Evolutionary conservation across 2,797 vertebrate genomes (phyloP).

Genomic region (Petrocephalus schoutedeni): DNA sequence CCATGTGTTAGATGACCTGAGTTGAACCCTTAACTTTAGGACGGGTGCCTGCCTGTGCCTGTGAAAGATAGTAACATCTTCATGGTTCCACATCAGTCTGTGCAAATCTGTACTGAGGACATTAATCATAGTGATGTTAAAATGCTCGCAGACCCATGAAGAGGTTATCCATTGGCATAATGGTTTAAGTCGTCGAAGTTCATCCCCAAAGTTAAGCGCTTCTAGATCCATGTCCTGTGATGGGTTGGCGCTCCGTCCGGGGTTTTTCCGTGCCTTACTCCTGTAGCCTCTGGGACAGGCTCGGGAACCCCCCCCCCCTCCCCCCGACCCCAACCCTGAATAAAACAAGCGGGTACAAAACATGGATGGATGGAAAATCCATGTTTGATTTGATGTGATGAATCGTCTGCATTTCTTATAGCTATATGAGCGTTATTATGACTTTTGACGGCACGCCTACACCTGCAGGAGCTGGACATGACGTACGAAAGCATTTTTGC

Average conservation of each 20-base stretch:
- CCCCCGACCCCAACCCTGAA: not conserved
- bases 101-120: not conserved
- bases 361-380: not conserved
- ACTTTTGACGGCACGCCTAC: not conserved
- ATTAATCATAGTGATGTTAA: not conserved
- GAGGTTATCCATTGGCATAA: not conserved
- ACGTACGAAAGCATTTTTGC: not conserved
- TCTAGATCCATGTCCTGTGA: not conserved
- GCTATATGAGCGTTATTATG: not conserved
- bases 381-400: not conserved
- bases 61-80: not conserved
- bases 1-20: not conserved
- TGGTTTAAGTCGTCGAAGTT: not conserved
- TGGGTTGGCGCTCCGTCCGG: not conserved
- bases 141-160: not conserved
- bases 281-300: not conserved
- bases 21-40: not conserved
- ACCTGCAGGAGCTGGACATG: not conserved
- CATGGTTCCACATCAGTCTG: not conserved
- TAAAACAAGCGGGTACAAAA: not conserved
- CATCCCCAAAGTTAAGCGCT: not conserved
- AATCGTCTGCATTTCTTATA: not conserved
- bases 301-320: not conserved
- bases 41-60: not conserved
- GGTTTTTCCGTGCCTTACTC: not conserved